These are phyloP conservation scores for Pelodiscus sinensis DNA, from an alignment of 2,113 vertebrate species.

Conservation along the genomic window DNA sequence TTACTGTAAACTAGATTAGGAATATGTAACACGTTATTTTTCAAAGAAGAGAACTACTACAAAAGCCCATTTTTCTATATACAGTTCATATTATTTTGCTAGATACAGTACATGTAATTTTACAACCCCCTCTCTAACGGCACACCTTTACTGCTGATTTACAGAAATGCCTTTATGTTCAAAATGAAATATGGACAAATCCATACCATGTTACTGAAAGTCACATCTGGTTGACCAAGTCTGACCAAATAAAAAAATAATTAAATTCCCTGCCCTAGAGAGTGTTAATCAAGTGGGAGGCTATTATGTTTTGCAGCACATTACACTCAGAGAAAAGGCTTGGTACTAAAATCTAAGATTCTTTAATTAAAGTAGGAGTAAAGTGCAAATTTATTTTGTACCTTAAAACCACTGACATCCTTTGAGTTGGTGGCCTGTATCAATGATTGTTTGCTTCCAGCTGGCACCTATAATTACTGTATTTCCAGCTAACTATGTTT, in stretches of 20 bases:
- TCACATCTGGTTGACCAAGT: conserved; percentile 44
- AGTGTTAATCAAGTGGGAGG: conserved; percentile 22
- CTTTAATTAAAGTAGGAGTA: conserved; percentile 34
- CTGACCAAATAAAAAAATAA: conserved; percentile 55
- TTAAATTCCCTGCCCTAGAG: conserved; percentile 35
- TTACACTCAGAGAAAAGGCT: not conserved
- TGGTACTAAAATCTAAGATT: not conserved
- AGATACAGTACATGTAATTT: conserved; percentile 49
- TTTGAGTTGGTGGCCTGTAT: not conserved
- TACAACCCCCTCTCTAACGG: conserved; percentile 32
- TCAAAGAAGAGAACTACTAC: conserved; percentile 12
- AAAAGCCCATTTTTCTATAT: conserved; percentile 13
- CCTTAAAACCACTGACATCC: not conserved
- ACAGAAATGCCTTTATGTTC: conserved; percentile 34
- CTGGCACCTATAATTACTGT: not conserved
- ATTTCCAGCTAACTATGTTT: conserved; percentile 5
- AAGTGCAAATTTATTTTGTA: not conserved
- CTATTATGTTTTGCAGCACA: not conserved
- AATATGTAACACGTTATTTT: no score
- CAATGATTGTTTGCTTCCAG: conserved; percentile 20
- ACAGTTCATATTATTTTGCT: conserved; percentile 32
- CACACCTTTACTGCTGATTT: conserved; percentile 54
- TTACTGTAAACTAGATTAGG: conserved; percentile 8
- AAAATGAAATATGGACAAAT: conserved; percentile 65
- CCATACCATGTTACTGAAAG: conserved; percentile 54